Evolutionary conservation across 2,888 invertebrate species (phyloP), one percentile per base, ranked within the genome.

Genomic region (Ptychoptera contaminata): DNA sequence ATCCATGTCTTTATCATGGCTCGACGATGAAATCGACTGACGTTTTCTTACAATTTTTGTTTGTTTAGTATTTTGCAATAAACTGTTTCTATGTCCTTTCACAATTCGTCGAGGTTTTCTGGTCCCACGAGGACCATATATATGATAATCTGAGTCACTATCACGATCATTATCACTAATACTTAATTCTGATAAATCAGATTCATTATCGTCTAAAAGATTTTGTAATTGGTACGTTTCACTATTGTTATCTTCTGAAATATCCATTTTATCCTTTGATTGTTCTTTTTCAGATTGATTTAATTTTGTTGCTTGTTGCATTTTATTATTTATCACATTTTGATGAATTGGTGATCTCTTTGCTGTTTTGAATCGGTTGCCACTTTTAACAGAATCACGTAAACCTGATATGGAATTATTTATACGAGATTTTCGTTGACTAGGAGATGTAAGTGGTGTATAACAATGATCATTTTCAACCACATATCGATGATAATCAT

Each of bases 391-490:
- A 23, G 32, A 31, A 37, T 48, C 43, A n/a, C 14, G 35, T n/a
- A 44, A 37, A n/a, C 34, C 14, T 31, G 15, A 35, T 34, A 40
- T 11, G 36, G 38, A 11, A 35, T 30, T 31, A 37, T 29, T 31
- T 29, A 39, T 39, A 23, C 46, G 23, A n/a, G 38, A 35, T 42
- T 38, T 50, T 11, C 49, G 59, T 55, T 73, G 74, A 54, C 73
- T 73, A 30, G 80, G 77, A 46, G 80, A 79, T 31, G 73, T 77
- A 34, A 76, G 71, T 39, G 77, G 73, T 38, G 85, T 85, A 53
- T 86, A 86, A 57, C 85, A 85, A 57, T 87, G 86, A 61, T 86
- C 86, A 67, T 85, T 76, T 56, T 76, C 75, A 53, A 81, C 76
- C 5, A 81, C 54, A 45, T 56, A 55, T 29, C 62, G 41, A 37